Percentiles rank a stretch among this genome's conserved stretches.
These are phyloP conservation scores for Charanyca ferruginea DNA, from an alignment of 2,888 invertebrate species.

Conservation along the genomic window DNA sequence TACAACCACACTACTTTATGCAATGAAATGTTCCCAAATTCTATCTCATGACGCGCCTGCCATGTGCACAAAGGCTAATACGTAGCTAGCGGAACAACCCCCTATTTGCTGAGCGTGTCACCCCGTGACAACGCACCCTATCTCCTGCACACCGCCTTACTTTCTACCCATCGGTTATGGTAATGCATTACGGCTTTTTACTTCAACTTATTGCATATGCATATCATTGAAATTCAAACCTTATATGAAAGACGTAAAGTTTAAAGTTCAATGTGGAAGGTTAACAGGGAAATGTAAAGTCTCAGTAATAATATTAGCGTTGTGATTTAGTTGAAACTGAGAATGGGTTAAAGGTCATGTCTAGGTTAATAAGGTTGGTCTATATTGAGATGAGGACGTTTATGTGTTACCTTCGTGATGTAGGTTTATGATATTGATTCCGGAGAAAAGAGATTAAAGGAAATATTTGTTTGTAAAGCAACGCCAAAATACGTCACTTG, in stretches of 20 bases:
- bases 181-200: conserved; percentile 73
- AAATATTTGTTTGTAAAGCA: not conserved
- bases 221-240: conserved; percentile 18
- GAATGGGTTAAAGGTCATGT: conserved; percentile 40
- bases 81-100: conserved; percentile 65
- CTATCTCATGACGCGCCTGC: conserved; percentile 69
- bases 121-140: conserved; percentile 71
- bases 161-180: conserved; percentile 75
- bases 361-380: conserved; percentile 32
- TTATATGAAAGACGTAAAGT: conserved; percentile 11
- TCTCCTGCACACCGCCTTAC: conserved; percentile 73
- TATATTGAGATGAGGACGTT: conserved; percentile 22
- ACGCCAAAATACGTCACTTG: not conserved
- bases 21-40: conserved; percentile 36
- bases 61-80: conserved; percentile 71
- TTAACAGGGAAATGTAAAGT: conserved; percentile 35
- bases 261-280: conserved; percentile 13
- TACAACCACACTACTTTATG: conserved; percentile 14
- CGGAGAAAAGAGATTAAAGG: not conserved
- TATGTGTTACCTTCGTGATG: conserved; percentile 1
- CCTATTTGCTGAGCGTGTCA: conserved; percentile 72
- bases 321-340: conserved; percentile 52
- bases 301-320: conserved; percentile 51
- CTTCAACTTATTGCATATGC: conserved; percentile 42
- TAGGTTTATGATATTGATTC: conserved; percentile 16